phyloP scores from a whole-genome alignment of 2,797 vertebrate species.

The Sebastes iracundus region DNA sequence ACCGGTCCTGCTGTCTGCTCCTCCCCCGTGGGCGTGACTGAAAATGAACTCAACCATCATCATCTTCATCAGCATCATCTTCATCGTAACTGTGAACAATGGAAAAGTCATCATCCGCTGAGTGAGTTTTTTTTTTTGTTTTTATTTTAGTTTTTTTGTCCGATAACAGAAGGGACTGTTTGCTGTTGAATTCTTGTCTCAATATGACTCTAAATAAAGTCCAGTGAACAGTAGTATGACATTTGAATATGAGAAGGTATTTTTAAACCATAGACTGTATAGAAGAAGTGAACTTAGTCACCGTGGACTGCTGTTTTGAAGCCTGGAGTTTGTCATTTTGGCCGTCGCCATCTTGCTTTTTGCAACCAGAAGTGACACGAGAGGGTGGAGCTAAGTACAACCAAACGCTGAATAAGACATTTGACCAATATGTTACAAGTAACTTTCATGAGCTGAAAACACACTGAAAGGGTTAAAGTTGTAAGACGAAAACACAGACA shows the following conservation, averaged over 20 bases:
- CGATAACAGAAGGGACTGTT: background rate
- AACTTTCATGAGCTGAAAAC: no score
- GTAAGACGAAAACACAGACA: no score
- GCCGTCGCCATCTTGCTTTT: no score
- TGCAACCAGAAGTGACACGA: no score
- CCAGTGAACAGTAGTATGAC: background rate
- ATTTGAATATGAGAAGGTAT: background rate
- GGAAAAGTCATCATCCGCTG: conserved; percentile 52
- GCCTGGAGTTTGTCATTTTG: no score
- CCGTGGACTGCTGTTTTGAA: no score
- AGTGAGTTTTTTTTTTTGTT: conserved; percentile 46
- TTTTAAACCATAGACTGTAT: background rate
- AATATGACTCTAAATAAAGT: background rate
- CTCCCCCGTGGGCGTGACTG: conserved; percentile 54
- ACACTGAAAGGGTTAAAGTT: no score
- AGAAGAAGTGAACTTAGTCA: no score
- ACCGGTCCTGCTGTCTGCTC: conserved; percentile 36
- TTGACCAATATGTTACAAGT: no score
- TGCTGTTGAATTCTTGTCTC: background rate
- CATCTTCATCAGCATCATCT: conserved; percentile 61
- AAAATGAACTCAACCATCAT: conserved; percentile 70
- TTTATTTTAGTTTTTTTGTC: background rate
- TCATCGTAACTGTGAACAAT: conserved; percentile 62
- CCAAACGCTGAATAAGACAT: no score
- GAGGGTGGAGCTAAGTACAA: no score